These are phyloP conservation scores for Lepisosteus oculatus DNA, from an alignment of 2,113 vertebrate genomes.

Conservation along the genomic window DNA sequence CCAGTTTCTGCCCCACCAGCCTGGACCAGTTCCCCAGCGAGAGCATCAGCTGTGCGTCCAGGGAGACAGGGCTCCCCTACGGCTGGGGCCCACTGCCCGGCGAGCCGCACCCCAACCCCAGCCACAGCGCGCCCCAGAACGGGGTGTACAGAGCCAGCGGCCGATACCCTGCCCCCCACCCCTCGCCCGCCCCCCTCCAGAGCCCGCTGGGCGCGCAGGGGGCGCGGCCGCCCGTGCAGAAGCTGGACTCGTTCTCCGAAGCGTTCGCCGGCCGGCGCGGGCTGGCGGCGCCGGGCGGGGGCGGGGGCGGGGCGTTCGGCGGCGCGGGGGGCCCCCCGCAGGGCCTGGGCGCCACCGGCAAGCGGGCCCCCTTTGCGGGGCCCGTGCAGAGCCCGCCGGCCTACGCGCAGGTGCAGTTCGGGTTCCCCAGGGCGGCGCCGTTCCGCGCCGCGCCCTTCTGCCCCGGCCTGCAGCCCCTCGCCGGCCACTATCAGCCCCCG, in stretches of 20 bases:
- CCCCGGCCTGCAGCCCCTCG: neutral
- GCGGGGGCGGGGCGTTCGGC: conserved; percentile 27
- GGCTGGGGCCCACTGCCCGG: no score
- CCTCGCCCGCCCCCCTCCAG: no score
- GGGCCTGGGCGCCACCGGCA: conserved; percentile 21
- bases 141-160: no score
- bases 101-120: no score
- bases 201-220: conserved; percentile 3
- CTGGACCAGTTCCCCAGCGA: no score
- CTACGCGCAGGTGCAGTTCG: neutral
- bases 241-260: conserved; percentile 69
- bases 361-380: no score
- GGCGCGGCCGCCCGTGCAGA: conserved; percentile 58
- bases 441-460: neutral
- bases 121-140: no score
- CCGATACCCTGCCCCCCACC: no score
- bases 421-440: neutral
- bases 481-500: neutral
- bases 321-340: conserved; percentile 7
- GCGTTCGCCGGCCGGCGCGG: conserved; percentile 46
- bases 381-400: neutral
- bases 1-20: no score
- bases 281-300: conserved; percentile 9
- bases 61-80: no score
- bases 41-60: no score